Conservation (phyloP, 2,888 invertebrate genomes). For the Ligdia adustata region DNA sequence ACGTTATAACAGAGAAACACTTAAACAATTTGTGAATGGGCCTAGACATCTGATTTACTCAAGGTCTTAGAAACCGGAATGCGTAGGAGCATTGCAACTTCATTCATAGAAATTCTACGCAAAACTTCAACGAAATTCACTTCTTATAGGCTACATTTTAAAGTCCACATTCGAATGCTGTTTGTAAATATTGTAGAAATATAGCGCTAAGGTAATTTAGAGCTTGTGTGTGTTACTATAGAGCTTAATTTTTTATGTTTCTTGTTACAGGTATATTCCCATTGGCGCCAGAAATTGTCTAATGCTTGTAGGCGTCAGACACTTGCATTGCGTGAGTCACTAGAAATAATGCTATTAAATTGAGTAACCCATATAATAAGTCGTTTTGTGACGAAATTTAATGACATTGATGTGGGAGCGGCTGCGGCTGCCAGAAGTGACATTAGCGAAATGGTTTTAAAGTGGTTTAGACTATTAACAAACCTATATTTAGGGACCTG, state of each 20-base stretch:
- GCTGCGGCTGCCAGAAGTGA: not conserved
- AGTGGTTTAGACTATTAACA: not conserved
- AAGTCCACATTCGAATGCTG: not conserved
- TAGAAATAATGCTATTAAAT: slow-evolving; percentile 34
- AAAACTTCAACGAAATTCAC: not conserved
- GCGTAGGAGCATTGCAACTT: slow-evolving; percentile 55
- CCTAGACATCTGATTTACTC: slow-evolving; percentile 43
- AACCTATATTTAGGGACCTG: too few species aligned
- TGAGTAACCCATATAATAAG: slow-evolving; percentile 27
- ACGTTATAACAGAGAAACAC: too few species aligned
- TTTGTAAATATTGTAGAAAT: not conserved
- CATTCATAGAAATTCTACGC: slow-evolving; percentile 45
- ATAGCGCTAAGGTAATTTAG: not conserved
- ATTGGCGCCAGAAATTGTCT: slow-evolving; percentile 47
- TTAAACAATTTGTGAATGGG: slow-evolving; percentile 17
- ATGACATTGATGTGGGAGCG: slow-evolving; percentile 15
- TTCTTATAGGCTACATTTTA: not conserved
- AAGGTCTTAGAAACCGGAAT: slow-evolving; percentile 41
- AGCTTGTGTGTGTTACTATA: not conserved
- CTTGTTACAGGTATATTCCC: slow-evolving; percentile 14
- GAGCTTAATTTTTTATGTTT: slow-evolving; percentile 4
- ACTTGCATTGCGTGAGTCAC: slow-evolving; percentile 51
- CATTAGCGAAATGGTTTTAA: slow-evolving; percentile 7
- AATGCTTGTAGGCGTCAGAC: slow-evolving; percentile 56
- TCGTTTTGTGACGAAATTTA: slow-evolving; percentile 12